A percentile compares a stretch with the other conserved stretches of the same genome.
Conservation (phyloP, 2,113 vertebrate genomes). For the Cyprinodon variegatus region DNA sequence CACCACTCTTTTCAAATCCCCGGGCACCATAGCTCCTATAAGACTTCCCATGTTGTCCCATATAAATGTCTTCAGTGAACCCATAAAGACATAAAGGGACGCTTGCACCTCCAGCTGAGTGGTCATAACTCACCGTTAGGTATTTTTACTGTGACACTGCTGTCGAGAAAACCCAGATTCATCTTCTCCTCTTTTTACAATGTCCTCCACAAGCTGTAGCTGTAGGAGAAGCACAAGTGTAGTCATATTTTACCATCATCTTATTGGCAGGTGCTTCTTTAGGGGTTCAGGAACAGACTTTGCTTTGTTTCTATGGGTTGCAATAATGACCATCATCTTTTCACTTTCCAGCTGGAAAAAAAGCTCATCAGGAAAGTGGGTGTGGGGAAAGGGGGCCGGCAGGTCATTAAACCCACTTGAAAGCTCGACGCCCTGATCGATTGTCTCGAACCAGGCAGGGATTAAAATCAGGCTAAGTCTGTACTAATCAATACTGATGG, state of each 20-base stretch:
- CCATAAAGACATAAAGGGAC: constrained; percentile 76
- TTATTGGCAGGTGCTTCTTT: constrained; percentile 42
- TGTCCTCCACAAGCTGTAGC: constrained; percentile 60
- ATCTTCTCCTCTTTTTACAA: constrained; percentile 68
- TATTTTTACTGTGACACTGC: constrained; percentile 70
- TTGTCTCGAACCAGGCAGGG: constrained; percentile 73
- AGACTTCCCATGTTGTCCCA: constrained; percentile 69
- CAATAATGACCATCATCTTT: constrained; percentile 58
- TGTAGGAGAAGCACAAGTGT: constrained; percentile 50
- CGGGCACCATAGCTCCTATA: constrained; percentile 61
- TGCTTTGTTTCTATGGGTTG: constrained; percentile 46
- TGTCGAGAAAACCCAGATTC: constrained; percentile 63
- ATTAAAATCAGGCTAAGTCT: constrained; percentile 82
- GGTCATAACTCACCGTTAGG: constrained; percentile 70
- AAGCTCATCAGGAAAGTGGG: constrained; percentile 21
- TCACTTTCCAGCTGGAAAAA: constrained; percentile 39
- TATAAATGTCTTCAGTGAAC: constrained; percentile 70
- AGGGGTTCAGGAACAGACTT: constrained; percentile 8
- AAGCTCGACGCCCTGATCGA: constrained; percentile 76
- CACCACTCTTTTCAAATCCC: constrained; percentile 53
- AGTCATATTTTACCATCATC: constrained; percentile 60
- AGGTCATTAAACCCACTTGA: constrained; percentile 78
- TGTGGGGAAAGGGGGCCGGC: constrained; percentile 49
- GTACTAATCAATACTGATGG: constrained; percentile 79
- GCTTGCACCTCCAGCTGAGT: constrained; percentile 63